phyloP scores from a whole-genome alignment of 2,888 invertebrate genomes.

The Ferrisia virgata region DNA sequence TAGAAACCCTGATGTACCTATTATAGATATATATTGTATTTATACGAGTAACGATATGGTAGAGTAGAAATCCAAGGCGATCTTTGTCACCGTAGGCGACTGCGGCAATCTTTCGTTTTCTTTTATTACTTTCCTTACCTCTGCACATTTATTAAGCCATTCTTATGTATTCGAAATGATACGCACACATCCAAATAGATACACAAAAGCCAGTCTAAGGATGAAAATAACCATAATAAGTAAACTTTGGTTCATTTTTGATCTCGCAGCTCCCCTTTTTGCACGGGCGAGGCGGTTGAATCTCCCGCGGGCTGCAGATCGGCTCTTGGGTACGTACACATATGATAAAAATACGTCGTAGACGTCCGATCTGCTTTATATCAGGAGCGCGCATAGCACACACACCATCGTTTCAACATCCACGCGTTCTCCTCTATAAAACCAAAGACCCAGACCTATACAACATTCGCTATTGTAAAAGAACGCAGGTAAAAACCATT shows the following conservation, averaged over 20 bases:
- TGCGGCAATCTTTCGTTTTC: not conserved
- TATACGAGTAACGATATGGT: not conserved
- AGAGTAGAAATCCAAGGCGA: not conserved
- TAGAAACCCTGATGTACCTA: not conserved
- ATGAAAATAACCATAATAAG: conserved; percentile 33
- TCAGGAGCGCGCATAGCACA: conserved; percentile 2
- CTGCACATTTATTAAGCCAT: not conserved
- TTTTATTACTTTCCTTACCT: not conserved
- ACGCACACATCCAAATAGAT: not conserved
- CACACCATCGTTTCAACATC: not conserved
- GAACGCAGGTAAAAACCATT: conserved; percentile 34
- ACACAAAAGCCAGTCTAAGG: conserved; percentile 7
- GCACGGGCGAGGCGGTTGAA: not conserved
- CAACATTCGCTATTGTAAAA: conserved; percentile 13
- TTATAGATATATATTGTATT: not conserved
- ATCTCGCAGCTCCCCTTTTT: conserved; percentile 8
- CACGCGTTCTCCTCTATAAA: not conserved
- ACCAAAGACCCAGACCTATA: not conserved
- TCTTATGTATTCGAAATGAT: not conserved
- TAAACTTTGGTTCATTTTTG: conserved; percentile 43
- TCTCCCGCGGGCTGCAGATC: not conserved
- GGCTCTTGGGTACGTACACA: not conserved
- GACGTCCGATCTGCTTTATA: conserved; percentile 41
- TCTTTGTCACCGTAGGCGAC: conserved; percentile 36
- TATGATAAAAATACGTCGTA: conserved; percentile 40